phyloP scores from a whole-genome alignment of 2,888 invertebrate species.

The Autographa gamma region DNA sequence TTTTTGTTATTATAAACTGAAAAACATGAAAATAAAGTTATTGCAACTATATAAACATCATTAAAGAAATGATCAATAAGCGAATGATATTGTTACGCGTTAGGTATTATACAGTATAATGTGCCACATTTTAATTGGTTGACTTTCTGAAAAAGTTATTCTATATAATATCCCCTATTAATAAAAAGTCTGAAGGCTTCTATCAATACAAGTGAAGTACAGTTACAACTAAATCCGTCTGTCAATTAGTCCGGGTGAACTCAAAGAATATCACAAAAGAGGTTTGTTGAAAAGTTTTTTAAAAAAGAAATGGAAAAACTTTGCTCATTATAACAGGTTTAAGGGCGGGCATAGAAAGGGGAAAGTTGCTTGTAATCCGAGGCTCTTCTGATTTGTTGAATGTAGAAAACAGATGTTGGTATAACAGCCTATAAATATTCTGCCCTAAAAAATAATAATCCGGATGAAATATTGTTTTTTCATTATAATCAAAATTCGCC shows the following conservation, averaged over 20 bases:
- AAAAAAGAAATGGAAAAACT: slow-evolving; percentile 83
- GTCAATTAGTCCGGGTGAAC: slow-evolving; percentile 71
- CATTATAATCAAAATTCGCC: background rate
- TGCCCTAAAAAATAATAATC: slow-evolving; percentile 27
- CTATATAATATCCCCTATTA: slow-evolving; percentile 13
- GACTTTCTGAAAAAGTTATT: background rate
- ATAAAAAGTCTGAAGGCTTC: slow-evolving; percentile 32
- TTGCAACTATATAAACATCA: background rate
- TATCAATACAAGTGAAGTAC: slow-evolving; percentile 31
- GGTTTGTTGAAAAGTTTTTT: slow-evolving; percentile 60
- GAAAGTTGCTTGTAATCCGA: slow-evolving; percentile 51
- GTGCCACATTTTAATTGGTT: background rate
- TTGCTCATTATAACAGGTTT: slow-evolving; percentile 84
- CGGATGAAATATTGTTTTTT: slow-evolving; percentile 5
- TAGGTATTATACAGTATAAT: too few relatives aligned
- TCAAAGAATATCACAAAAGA: slow-evolving; percentile 70
- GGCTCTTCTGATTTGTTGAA: slow-evolving; percentile 54
- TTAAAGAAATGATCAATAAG: background rate
- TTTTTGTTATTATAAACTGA: background rate
- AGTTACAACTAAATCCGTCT: slow-evolving; percentile 52
- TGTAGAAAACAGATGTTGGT: slow-evolving; percentile 56
- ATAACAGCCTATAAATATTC: slow-evolving; percentile 51
- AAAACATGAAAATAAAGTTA: background rate
- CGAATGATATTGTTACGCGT: too few relatives aligned
- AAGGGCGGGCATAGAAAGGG: slow-evolving; percentile 64